Evolutionary conservation across 53 echinoderm and acorn worm species (phyloP).

Genomic region (Echinarachnius parma): DNA sequence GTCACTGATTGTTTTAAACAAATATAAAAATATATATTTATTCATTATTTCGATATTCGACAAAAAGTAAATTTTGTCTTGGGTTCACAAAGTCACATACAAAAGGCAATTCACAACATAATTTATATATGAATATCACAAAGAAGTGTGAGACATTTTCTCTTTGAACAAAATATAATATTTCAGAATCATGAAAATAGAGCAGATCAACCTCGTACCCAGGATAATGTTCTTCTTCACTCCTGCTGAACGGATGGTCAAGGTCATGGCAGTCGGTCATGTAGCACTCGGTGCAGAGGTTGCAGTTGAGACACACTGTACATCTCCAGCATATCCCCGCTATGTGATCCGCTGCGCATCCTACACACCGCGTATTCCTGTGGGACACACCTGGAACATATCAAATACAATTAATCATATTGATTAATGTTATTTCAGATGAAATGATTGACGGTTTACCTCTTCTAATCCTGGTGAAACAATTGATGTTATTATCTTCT

Average conservation of each 20-base stretch:
- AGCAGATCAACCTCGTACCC: slow-evolving; percentile 25
- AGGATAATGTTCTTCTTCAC: slow-evolving; percentile 19
- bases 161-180: background rate
- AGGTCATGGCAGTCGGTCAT: slow-evolving; percentile 43
- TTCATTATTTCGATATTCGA: too few relatives aligned
- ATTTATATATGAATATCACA: too few relatives aligned
- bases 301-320: slow-evolving; percentile 19
- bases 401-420: background rate
- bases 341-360: slow-evolving; percentile 22
- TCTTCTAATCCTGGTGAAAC: too few relatives aligned
- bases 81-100: too few relatives aligned
- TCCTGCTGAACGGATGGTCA: slow-evolving; percentile 36
- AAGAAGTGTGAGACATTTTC: too few relatives aligned
- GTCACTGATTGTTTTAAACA: too few relatives aligned
- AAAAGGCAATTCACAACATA: too few relatives aligned
- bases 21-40: too few relatives aligned
- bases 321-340: slow-evolving; percentile 50
- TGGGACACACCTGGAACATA: slow-evolving; percentile 28
- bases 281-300: slow-evolving; percentile 57
- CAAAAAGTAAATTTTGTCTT: too few relatives aligned
- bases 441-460: too few relatives aligned
- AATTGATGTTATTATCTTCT: too few relatives aligned
- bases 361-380: slow-evolving; percentile 33
- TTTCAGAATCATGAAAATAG: background rate
- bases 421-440: background rate